Evolutionary conservation across 2,888 invertebrate genomes (phyloP), one percentile per base, ranked within the genome.

Genomic region (Rugalucina vietnamica): DNA sequence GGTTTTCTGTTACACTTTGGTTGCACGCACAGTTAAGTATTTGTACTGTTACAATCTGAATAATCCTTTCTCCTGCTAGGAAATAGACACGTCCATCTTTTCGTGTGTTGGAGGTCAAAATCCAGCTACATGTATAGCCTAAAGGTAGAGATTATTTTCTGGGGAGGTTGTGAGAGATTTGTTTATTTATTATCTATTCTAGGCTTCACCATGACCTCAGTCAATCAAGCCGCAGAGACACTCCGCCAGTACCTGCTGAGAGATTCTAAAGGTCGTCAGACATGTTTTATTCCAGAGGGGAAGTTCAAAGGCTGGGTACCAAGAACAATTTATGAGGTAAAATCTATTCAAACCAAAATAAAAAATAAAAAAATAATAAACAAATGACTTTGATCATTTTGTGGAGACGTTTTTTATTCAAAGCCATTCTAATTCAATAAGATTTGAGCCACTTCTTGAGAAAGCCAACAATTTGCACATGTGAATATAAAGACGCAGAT

Each of bases 221-320:
- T 70, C n/a, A 91, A 91, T 71, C 90, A 91, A 70, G 90, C 90
- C 24, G 87, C 90, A 10, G 93, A 93, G 54, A 85, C 87, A 1
- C 79, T 93, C 50, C 89, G 83, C 54, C 90, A 91, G 86, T 92
- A 91, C 77, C 76, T 93, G 37, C 79, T 83, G 29, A 84, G 71
- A 21, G 87, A 88, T 49, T 85, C 81, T 0, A 89, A 91, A 50
- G 91, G 90, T 2, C 72, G 85, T 3, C 82, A 83, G 34, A 76
- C 79, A 1, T 86, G 92, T 34, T n/a, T 74, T n/a, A 90, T 93
- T 1, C 91, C 92, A 1, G 93, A 92, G 69, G 93, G 93, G 10
- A 88, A 91, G 0, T 93, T 89, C 85, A 91, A 91, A 75, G 93
- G 93, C 74, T 93, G 93, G 93, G 89, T 93, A 12, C 93, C 93